Evolutionary conservation across 2,113 vertebrate species (phyloP), one percentile per base, ranked within the genome.

Genomic region (Heterochromis multidens): DNA sequence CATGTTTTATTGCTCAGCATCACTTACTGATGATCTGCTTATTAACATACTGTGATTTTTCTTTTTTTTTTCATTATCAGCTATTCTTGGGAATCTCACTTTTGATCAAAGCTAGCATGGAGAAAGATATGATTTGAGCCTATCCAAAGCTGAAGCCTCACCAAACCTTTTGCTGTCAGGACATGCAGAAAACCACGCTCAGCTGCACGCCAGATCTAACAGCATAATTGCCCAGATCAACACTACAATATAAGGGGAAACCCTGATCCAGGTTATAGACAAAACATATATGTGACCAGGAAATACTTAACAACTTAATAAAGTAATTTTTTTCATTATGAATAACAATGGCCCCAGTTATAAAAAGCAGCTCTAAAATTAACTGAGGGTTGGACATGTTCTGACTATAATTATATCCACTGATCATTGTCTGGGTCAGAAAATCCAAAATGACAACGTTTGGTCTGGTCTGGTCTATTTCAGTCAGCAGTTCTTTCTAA

Each of bases 351-450:
- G 79, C 17, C 21, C 13, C 7, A 58, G 29, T 57, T 76, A 57
- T 58, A 72, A 76, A 81, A 81, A 31, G 8, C 25, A 46, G 77
- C 16, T 46, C 46, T 74, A 52, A 74, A 81, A 76, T 80, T 3
- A 79, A 80, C 35, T 58, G 54, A 8, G 31, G 9, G 29, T 16
- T 54, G 16, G 5, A 80, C 43, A 37, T 74, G 77, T 79, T 81
- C 13, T 54, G 54, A 78, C 29, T 86, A 46, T 27, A 84, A 74
- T 81, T 25, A 40, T 46, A 7, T 33, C 40, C 6, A 9, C 13
- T 46, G 81, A 87, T 80, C 40, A 67, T 54, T 77, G 57, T 81
- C 80, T 70, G 80, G 60, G 27, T 80, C 54, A 43, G 43, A 87
- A 76, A 87, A 81, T 83, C 33, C 46, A 25, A 58, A 77, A 82